Percentiles rank a stretch among this genome's conserved stretches.
Conservation (phyloP, 2,888 invertebrate species). For the Saturnia pavonia region DNA sequence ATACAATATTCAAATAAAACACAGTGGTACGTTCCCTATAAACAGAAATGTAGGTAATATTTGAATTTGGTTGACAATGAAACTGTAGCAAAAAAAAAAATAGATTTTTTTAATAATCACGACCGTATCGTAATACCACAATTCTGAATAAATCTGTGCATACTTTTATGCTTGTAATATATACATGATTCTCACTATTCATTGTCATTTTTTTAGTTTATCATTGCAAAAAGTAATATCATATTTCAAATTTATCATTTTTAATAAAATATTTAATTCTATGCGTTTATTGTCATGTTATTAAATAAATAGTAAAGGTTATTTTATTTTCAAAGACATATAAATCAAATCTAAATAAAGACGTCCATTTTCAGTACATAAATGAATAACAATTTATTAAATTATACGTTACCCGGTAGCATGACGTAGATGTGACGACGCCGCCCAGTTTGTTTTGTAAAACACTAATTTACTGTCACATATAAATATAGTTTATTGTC, state of each 20-base stretch:
- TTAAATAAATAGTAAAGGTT: background rate
- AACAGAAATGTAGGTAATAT: too few relatives aligned
- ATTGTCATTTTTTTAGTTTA: background rate
- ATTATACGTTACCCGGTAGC: slow-evolving; percentile 65
- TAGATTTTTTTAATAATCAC: background rate
- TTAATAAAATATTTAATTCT: background rate
- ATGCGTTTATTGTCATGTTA: too few relatives aligned
- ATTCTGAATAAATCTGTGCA: background rate
- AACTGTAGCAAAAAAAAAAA: background rate
- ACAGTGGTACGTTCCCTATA: background rate
- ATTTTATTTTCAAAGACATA: background rate
- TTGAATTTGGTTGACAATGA: background rate
- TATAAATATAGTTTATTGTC: slow-evolving; percentile 60
- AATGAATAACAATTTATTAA: background rate
- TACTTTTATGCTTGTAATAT: background rate
- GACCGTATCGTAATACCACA: background rate
- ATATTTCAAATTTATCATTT: background rate
- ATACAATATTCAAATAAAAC: background rate
- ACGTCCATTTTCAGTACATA: background rate
- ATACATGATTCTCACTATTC: background rate
- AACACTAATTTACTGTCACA: slow-evolving; percentile 68
- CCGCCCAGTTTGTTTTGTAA: slow-evolving; percentile 64
- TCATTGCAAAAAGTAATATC: background rate
- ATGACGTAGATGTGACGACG: slow-evolving; percentile 67
- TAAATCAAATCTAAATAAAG: background rate